Evolutionary conservation across 2,888 invertebrate species (phyloP).

Genomic region (Steromphala cineraria): DNA sequence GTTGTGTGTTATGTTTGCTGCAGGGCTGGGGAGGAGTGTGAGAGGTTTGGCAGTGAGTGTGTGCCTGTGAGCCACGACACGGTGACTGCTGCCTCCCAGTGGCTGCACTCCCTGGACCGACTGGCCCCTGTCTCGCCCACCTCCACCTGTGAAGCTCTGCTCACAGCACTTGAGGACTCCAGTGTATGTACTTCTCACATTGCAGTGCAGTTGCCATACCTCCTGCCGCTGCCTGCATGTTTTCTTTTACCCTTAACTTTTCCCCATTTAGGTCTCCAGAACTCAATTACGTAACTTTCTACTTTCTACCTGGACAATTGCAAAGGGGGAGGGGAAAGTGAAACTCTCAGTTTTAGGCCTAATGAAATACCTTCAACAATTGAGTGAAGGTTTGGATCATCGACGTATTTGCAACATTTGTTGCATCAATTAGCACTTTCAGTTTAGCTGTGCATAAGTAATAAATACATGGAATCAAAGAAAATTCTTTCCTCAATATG

Average conservation of each 20-base stretch:
- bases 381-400: too few relatives aligned
- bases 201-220: not conserved
- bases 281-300: not conserved
- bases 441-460: too few relatives aligned
- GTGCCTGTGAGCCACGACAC: slow-evolving; percentile 71
- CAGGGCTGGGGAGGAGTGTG: slow-evolving; percentile 71
- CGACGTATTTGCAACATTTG: too few relatives aligned
- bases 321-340: too few relatives aligned
- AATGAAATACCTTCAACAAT: too few relatives aligned
- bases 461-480: too few relatives aligned
- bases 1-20: not conserved
- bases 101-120: slow-evolving; percentile 70
- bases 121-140: slow-evolving; percentile 66
- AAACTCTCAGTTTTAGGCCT: too few relatives aligned
- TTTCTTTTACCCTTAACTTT: too few relatives aligned
- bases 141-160: slow-evolving; percentile 71
- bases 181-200: slow-evolving; percentile 51
- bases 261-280: too few relatives aligned
- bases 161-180: slow-evolving; percentile 67
- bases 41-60: slow-evolving; percentile 64
- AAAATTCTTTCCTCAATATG: too few relatives aligned
- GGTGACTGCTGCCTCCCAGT: slow-evolving; percentile 71
- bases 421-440: too few relatives aligned
- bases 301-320: too few relatives aligned
- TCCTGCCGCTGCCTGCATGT: not conserved